Percentiles rank a stretch among this genome's conserved stretches.
Conservation (phyloP, 2,797 vertebrate genomes). For the Hyperoplus immaculatus region DNA sequence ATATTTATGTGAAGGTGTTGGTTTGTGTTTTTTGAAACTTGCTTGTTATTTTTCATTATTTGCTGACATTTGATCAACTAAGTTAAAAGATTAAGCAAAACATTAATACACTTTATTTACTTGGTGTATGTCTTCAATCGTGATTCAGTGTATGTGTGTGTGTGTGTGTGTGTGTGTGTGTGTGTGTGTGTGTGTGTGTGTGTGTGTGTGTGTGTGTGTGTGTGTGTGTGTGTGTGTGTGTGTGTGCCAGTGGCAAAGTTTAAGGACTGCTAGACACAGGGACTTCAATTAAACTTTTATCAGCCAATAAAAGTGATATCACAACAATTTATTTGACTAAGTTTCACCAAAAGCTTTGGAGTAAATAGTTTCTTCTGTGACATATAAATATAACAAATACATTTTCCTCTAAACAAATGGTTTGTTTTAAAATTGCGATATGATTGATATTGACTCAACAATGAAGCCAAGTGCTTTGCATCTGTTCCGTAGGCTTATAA, state of each 20-base stretch:
- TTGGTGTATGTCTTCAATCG: neutral
- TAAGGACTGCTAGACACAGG: neutral
- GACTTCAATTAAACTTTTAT: neutral
- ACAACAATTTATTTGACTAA: conserved; percentile 81
- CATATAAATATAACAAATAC: conserved; percentile 76
- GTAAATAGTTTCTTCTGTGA: conserved; percentile 67
- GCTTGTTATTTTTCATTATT: neutral
- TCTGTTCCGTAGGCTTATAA: conserved; percentile 2
- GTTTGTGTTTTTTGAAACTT: neutral
- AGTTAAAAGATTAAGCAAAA: neutral
- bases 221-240: neutral
- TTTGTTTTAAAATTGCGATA: conserved; percentile 46
- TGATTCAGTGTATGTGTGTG: neutral
- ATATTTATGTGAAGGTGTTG: neutral
- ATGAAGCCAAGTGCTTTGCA: conserved; percentile 14
- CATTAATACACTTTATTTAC: neutral
- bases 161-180: neutral
- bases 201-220: neutral
- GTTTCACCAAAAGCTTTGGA: conserved; percentile 67
- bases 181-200: no score
- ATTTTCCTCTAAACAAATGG: conserved; percentile 46
- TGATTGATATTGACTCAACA: conserved; percentile 24
- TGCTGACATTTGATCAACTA: neutral
- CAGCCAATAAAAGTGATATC: conserved; percentile 38
- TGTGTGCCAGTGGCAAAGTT: no score